phyloP scores from a whole-genome alignment of 2,113 vertebrate genomes.

The Lates calcarifer region DNA sequence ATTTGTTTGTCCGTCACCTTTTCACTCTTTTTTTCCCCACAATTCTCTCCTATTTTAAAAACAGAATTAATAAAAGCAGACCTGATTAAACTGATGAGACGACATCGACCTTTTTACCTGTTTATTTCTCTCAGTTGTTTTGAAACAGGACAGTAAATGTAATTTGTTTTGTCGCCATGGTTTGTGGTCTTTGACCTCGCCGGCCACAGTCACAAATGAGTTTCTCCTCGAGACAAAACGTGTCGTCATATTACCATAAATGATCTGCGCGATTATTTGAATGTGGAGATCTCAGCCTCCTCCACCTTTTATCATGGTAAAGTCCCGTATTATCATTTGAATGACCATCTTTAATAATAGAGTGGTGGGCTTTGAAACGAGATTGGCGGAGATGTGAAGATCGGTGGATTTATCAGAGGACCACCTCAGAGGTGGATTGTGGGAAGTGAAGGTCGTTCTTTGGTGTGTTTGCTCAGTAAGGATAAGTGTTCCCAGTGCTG shows the following conservation, averaged over 20 bases:
- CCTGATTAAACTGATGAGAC: no score
- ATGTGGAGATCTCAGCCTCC: constrained; percentile 12
- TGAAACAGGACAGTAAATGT: neutral
- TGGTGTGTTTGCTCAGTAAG: constrained; percentile 40
- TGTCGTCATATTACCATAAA: constrained; percentile 56
- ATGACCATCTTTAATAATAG: constrained; percentile 62
- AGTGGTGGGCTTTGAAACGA: constrained; percentile 46
- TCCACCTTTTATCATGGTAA: constrained; percentile 62
- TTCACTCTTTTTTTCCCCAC: no score
- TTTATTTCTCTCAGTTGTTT: neutral
- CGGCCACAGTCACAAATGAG: constrained; percentile 30
- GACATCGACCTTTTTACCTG: no score
- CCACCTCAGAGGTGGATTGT: constrained; percentile 63
- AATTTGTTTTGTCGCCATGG: neutral
- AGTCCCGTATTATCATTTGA: constrained; percentile 65
- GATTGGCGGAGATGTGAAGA: constrained; percentile 62
- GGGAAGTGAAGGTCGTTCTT: constrained; percentile 61
- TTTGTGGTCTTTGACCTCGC: constrained; percentile 29
- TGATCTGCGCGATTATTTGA: constrained; percentile 44
- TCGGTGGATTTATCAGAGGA: constrained; percentile 49
- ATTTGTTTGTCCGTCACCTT: no score
- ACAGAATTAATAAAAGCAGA: no score
- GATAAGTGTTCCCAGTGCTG: constrained; percentile 20
- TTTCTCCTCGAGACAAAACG: constrained; percentile 37
- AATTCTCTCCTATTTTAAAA: no score